These are phyloP conservation scores for Papilio xuthus DNA, from an alignment of 1,140 invertebrate species.

Conservation along the genomic window DNA sequence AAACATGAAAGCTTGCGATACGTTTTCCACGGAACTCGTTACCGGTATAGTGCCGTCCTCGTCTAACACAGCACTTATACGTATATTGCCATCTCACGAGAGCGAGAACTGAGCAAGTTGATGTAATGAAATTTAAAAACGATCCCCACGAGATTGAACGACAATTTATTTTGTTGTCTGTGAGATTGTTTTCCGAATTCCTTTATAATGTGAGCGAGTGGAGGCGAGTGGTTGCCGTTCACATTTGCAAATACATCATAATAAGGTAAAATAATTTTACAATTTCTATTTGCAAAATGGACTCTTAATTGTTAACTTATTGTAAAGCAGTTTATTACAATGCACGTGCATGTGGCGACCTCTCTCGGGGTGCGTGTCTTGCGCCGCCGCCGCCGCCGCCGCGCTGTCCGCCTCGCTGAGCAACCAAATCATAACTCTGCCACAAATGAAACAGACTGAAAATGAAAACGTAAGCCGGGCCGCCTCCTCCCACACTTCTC, in stretches of 20 bases:
- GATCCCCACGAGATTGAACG: constrained; percentile 61
- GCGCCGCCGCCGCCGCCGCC: background rate
- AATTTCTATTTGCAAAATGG: too few species aligned
- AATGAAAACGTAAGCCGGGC: constrained; percentile 26
- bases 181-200: constrained; percentile 58
- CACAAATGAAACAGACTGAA: constrained; percentile 32
- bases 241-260: too few species aligned
- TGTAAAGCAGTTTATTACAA: background rate
- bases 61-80: background rate
- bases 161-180: constrained; percentile 69
- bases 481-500: background rate
- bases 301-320: too few species aligned
- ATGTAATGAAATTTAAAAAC: constrained; percentile 75
- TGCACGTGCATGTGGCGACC: background rate
- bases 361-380: background rate
- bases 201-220: background rate
- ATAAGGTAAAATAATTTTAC: too few species aligned
- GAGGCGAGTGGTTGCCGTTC: too few species aligned
- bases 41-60: background rate
- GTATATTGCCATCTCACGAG: constrained; percentile 31
- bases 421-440: constrained; percentile 42
- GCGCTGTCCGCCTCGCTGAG: constrained; percentile 38
- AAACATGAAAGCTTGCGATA: background rate
- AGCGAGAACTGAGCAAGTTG: constrained; percentile 13
- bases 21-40: background rate